These are phyloP conservation scores for Ptychochromis oligacanthus DNA, from an alignment of 2,113 vertebrate species.

Conservation along the genomic window DNA sequence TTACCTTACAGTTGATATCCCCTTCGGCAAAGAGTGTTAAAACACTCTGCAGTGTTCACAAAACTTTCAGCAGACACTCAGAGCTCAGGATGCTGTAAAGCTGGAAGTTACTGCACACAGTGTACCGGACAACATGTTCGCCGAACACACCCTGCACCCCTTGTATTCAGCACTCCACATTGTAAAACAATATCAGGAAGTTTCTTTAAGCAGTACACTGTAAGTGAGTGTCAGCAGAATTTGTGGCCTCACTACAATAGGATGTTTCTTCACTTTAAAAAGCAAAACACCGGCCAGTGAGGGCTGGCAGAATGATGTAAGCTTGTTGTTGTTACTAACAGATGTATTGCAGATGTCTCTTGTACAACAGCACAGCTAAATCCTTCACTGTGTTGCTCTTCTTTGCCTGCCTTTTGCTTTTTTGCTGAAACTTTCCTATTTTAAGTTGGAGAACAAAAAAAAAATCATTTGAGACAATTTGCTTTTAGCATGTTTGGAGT, in stretches of 20 bases:
- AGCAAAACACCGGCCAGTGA: not conserved
- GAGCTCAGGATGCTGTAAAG: not conserved
- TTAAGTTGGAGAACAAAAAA: not conserved
- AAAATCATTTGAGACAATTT: not conserved
- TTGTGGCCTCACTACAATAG: not conserved
- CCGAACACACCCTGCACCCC: conserved; percentile 17
- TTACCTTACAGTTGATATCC: not conserved
- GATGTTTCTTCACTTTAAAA: not conserved
- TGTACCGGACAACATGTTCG: not conserved
- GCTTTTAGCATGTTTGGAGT: too few species aligned
- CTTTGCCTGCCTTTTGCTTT: not conserved
- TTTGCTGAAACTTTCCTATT: not conserved
- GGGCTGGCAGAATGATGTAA: not conserved
- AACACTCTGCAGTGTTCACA: not conserved
- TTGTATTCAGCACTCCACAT: not conserved
- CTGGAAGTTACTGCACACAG: not conserved
- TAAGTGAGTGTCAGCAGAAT: not conserved
- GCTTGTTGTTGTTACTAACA: rapidly evolving
- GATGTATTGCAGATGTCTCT: not conserved
- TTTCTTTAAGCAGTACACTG: not conserved
- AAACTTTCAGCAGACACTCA: not conserved
- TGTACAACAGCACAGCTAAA: not conserved
- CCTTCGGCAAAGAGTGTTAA: not conserved
- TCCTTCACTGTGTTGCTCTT: not conserved
- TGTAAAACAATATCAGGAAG: conserved; percentile 4